Base-by-base conservation (phyloP, 2,888 invertebrate species). In the Eledona agricola region DNA sequence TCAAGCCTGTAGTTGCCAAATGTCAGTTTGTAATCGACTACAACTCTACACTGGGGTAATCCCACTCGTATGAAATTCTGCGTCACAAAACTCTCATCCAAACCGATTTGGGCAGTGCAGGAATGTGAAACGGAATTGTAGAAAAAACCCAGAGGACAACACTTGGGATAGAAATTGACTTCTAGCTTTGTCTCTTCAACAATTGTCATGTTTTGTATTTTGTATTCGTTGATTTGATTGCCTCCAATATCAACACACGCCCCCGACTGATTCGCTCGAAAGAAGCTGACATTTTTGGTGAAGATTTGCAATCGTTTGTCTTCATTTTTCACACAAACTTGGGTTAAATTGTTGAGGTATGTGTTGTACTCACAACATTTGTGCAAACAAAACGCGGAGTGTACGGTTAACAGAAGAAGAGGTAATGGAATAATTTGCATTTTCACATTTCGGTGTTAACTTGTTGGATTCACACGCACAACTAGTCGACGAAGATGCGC, bases 121-220 rank as follows among this genome's bases (percentile, higher is more conserved):
- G 60, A 59, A 55, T 67, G 70, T 6, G 37, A 37, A 3, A 37
- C 34, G 1, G 50, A 35, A 35, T 70, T 54, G 52, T 70, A 72
- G 4, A 51, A 19, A 49, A 61, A 59, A 2, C 62, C 54, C 1
- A 63, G 32, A 1, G 72, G 71, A 49, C 72, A 72, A 58, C 72
- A 72, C 62, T 72, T 72, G 12, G 62, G 62, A 32, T 68, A 66
- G 22, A 51, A 37, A 20, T 56, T 50, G 9, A 57, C 38, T 7
- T 37, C 22, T 3, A 57, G 29, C 11, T 11, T 12, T 5, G 11
- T 20, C 22, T 50, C 32, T 7, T 55, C 50, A 3, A 49, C 12
- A 3, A 53, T 23, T 4, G 40, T 40, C 3, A 15, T 15, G 12
- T 47, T 53, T 1, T 20, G 7, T 7, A 32, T 10, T 42, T 26